A percentile compares a stretch with the other conserved stretches of the same genome.
phyloP scores from a whole-genome alignment of 1,140 invertebrate species.

The Doryteuthis pealeii region DNA sequence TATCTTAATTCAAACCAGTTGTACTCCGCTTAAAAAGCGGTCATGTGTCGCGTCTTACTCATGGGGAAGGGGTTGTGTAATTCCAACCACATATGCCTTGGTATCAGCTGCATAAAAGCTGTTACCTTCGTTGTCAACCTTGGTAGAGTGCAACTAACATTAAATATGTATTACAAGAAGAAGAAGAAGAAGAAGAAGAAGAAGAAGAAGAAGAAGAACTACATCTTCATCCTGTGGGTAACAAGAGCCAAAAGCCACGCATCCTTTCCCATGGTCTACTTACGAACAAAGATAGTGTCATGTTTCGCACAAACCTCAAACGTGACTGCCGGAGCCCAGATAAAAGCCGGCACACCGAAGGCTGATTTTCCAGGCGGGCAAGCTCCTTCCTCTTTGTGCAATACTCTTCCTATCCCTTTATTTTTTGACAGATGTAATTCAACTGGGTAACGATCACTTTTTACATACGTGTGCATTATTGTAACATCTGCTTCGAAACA shows the following conservation, averaged over 20 bases:
- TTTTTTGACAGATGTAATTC: no score
- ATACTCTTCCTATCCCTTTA: no score
- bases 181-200: constrained; percentile 23
- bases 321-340: no score
- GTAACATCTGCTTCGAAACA: no score
- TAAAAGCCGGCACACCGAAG: no score
- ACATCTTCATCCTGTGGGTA: constrained; percentile 32
- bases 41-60: no score
- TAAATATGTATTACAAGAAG: constrained; percentile 17
- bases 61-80: constrained; percentile 26
- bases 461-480: no score
- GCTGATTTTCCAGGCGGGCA: no score
- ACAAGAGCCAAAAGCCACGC: constrained; percentile 38
- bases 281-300: constrained; percentile 34
- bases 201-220: constrained; percentile 20
- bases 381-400: no score
- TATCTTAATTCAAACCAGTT: no score
- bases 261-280: constrained; percentile 41
- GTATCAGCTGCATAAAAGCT: constrained; percentile 35
- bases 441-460: no score
- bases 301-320: constrained; percentile 48
- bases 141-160: neutral
- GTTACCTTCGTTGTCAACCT: constrained; percentile 14
- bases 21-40: no score
- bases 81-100: constrained; percentile 35